phyloP scores from a whole-genome alignment of 2,113 vertebrate species.

The Notechis scutatus region DNA sequence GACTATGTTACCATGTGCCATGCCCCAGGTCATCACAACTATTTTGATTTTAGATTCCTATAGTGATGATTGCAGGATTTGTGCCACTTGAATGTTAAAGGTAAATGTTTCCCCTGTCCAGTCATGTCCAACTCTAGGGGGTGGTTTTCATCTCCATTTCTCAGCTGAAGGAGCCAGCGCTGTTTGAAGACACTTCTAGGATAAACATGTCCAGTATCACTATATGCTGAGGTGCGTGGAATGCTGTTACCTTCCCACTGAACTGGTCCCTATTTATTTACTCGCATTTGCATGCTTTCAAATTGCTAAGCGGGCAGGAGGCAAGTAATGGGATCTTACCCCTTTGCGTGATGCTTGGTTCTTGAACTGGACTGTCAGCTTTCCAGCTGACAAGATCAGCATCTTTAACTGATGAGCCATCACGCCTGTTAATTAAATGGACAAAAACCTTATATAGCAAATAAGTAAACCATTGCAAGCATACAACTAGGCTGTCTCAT shows the following conservation, averaged over 20 bases:
- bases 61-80: too few species aligned
- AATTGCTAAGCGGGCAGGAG: not conserved
- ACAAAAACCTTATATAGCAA: not conserved
- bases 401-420: not conserved
- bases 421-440: not conserved
- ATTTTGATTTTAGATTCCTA: too few species aligned
- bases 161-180: not conserved
- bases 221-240: not conserved
- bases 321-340: not conserved
- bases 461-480: not conserved
- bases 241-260: not conserved
- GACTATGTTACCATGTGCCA: too few species aligned
- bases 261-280: not conserved
- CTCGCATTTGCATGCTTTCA: not conserved
- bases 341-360: not conserved
- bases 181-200: not conserved
- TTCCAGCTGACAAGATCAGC: not conserved
- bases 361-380: not conserved
- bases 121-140: too few species aligned
- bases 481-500: not conserved
- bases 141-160: not conserved
- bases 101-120: too few species aligned
- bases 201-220: not conserved
- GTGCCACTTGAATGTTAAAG: too few species aligned
- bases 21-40: too few species aligned